Percentiles rank a stretch among this genome's conserved stretches.
These are phyloP conservation scores for Hypsibius dujardini DNA, from an alignment of 1,140 invertebrate genomes.

Conservation along the genomic window DNA sequence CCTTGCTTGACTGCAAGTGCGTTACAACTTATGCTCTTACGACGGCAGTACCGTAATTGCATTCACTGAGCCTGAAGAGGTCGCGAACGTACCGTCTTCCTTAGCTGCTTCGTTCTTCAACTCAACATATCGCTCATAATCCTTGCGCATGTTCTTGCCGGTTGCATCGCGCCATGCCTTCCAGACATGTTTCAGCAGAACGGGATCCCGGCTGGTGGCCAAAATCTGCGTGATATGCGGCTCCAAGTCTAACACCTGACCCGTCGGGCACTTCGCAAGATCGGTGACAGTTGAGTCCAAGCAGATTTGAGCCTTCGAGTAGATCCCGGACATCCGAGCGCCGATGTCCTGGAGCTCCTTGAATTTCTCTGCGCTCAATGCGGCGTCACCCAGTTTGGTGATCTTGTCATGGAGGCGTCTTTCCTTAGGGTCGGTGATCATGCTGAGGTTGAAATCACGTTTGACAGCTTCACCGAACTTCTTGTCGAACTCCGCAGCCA, in stretches of 20 bases:
- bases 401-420: not conserved
- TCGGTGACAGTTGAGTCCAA: conserved; percentile 26
- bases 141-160: conserved; percentile 31
- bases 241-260: conserved; percentile 31
- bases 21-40: too few relatives aligned
- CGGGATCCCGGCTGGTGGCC: conserved; percentile 35
- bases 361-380: not conserved
- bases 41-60: too few relatives aligned
- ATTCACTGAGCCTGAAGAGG: too few relatives aligned
- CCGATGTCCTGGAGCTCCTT: conserved; percentile 29
- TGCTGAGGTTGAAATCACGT: not conserved
- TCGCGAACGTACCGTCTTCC: conserved; percentile 37
- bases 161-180: conserved; percentile 41
- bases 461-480: not conserved
- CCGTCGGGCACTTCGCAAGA: not conserved
- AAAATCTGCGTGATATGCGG: conserved; percentile 37
- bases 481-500: not conserved
- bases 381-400: not conserved
- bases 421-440: not conserved
- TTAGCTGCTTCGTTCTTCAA: conserved; percentile 43
- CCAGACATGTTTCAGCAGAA: conserved; percentile 33
- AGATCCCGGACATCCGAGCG: conserved; percentile 32
- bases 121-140: conserved; percentile 39
- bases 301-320: conserved; percentile 33
- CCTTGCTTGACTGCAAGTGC: too few relatives aligned